Evolutionary conservation across 53 echinoderm and acorn worm genomes (phyloP), one percentile per base, ranked within the genome.

Genomic region (Paracentrotus lividus): DNA sequence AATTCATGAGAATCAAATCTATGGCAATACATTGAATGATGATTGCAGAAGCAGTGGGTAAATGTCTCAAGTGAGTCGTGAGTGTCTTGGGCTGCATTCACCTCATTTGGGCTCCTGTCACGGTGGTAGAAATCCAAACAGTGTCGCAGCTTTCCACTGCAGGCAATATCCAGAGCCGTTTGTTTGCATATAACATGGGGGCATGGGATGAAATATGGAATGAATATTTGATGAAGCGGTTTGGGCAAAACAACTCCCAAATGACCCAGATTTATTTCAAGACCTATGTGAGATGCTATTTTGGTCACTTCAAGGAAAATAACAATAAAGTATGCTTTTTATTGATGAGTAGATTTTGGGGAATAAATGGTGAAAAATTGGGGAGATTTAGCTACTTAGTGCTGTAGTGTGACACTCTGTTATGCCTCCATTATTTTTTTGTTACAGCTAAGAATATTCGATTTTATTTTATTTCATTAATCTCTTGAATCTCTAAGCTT

Each of bases 211-310:
- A 86, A 54, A 86, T 86, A 86, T 53, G 86, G 34, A 36, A 86
- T 86, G 86, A 86, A 86, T 86, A 34, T 86, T 86, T 86, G 56
- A 86, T 86, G 86, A 54, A 54, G 4, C 34, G 86, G 86, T 33
- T 85, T 85, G 33, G 53, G 56, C 56, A 33, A 33, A 14, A 36
- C 33, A 86, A 56, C 33, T 81, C 57, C 21, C 56, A 36, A 86
- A 86, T 86, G 56, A 86, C 56, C 36, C 86, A 86, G 56, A 81
- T 81, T 81, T 81, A 81, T 81, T 81, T 81, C 81, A 81, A 47
- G 81, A 47, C 45, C 14, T 72, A 0, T 32, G 20, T 72, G 72
- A 36, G 4, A 36, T 32, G 18, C 21, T 72, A 72, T 72, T 72
- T 20, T 72, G 3, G 15, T 36, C 57, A 57, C 21, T 57, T 15